These are phyloP conservation scores for Paradoxurus hermaphroditus DNA, from an alignment of 2,113 vertebrate genomes.

Conservation along the genomic window DNA sequence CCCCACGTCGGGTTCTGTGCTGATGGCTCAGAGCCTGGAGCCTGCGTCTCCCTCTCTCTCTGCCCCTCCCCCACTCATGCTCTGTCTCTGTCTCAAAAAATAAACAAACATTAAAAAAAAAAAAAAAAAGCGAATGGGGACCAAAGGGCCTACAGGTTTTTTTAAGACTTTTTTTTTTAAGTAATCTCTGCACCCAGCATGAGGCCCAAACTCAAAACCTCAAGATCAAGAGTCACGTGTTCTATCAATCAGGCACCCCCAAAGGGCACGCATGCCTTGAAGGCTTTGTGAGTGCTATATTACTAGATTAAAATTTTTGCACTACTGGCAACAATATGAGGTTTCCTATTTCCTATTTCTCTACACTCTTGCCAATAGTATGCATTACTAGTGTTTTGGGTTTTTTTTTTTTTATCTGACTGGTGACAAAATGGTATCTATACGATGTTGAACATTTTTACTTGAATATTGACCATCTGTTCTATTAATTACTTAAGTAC, in stretches of 20 bases:
- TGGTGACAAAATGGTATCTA: background rate
- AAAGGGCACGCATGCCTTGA: background rate
- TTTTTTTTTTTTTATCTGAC: background rate
- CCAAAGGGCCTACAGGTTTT: background rate
- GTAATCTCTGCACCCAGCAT: background rate
- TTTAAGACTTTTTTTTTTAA: background rate
- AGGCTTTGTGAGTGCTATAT: background rate
- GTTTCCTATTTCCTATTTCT: background rate
- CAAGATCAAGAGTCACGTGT: background rate
- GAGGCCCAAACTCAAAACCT: background rate
- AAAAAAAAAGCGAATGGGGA: background rate
- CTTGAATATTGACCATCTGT: background rate
- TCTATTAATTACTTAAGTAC: background rate
- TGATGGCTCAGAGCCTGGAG: too few relatives aligned
- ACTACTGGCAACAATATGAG: background rate
- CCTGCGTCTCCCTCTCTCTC: too few relatives aligned
- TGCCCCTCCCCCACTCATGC: too few relatives aligned
- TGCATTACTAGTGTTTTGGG: background rate
- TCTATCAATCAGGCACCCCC: background rate
- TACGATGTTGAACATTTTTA: background rate
- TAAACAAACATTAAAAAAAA: too few relatives aligned
- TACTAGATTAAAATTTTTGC: background rate
- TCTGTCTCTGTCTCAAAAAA: too few relatives aligned
- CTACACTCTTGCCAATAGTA: background rate
- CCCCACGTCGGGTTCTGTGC: too few relatives aligned